Evolutionary conservation across 2,797 vertebrate genomes (phyloP).

Genomic region (Semaprochilodus insignis): DNA sequence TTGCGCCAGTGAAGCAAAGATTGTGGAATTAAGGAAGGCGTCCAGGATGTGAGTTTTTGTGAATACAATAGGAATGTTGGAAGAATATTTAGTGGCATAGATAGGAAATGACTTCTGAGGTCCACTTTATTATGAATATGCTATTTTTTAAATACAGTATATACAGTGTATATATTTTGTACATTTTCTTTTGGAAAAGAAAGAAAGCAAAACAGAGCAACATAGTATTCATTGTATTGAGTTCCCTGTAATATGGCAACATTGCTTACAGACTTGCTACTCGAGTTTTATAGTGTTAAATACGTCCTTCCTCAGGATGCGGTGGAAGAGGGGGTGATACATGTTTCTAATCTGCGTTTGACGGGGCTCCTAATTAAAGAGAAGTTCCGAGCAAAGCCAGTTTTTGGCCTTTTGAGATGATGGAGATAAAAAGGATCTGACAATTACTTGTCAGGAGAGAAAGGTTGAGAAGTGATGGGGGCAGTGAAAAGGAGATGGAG

Average conservation of each 20-base stretch:
- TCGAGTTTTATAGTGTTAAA: conserved; percentile 22
- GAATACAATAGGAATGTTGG: background rate
- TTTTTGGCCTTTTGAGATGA: conserved; percentile 54
- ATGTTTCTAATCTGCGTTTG: conserved; percentile 5
- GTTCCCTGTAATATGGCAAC: background rate
- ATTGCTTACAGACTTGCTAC: background rate
- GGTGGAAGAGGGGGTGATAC: background rate
- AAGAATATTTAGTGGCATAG: conserved; percentile 6
- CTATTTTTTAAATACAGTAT: too few species aligned
- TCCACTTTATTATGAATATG: background rate
- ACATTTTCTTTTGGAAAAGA: background rate
- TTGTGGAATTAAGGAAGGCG: conserved; percentile 21
- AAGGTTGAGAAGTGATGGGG: conserved; percentile 8
- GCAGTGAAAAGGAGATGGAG: conserved; percentile 9
- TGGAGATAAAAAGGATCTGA: conserved; percentile 17
- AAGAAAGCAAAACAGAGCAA: background rate
- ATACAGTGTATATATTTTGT: too few species aligned
- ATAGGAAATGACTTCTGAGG: background rate
- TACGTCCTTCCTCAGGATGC: background rate
- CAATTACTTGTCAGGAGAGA: conserved; percentile 26
- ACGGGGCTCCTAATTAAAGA: conserved; percentile 22
- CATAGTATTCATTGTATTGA: background rate
- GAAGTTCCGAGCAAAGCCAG: conserved; percentile 35
- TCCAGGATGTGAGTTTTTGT: background rate
- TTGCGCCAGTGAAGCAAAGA: conserved; percentile 26